phyloP scores from a whole-genome alignment of 2,888 invertebrate genomes.

The Sphaerophoria rueppellii region DNA sequence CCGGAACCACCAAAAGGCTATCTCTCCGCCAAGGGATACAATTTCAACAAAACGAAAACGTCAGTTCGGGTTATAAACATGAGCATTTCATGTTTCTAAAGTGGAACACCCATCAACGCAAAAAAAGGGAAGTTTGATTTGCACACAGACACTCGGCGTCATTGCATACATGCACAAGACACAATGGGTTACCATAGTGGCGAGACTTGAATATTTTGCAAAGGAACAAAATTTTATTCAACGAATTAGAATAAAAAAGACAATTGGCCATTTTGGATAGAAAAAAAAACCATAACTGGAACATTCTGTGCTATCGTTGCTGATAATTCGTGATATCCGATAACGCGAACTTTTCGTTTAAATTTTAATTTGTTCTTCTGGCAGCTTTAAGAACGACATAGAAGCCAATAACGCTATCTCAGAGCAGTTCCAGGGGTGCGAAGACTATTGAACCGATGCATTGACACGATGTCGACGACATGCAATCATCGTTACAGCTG shows the following conservation, averaged over 20 bases:
- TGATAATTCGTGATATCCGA: slow-evolving; percentile 9
- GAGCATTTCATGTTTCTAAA: slow-evolving; percentile 61
- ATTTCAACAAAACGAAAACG: slow-evolving; percentile 18
- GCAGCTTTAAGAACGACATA: background rate
- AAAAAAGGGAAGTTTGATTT: slow-evolving; percentile 30
- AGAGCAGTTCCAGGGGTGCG: background rate
- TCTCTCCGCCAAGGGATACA: slow-evolving; percentile 27
- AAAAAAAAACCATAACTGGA: slow-evolving; percentile 69
- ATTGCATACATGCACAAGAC: slow-evolving; percentile 8
- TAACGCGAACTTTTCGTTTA: slow-evolving; percentile 28
- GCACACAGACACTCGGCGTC: background rate
- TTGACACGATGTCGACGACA: background rate
- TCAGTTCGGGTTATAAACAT: slow-evolving; percentile 52
- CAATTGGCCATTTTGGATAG: slow-evolving; percentile 53
- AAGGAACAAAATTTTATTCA: slow-evolving; percentile 22
- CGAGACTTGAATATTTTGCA: slow-evolving; percentile 16
- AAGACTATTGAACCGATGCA: background rate
- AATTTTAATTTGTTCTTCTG: slow-evolving; percentile 29
- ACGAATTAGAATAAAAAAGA: slow-evolving; percentile 19
- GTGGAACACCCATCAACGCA: slow-evolving; percentile 39
- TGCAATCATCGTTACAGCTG: slow-evolving; percentile 19
- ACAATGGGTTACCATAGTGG: slow-evolving; percentile 10
- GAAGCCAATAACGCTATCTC: background rate
- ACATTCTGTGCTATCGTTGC: slow-evolving; percentile 62
- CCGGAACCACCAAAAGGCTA: slow-evolving; percentile 52